Percentiles rank a stretch among this genome's conserved stretches.
These are phyloP conservation scores for Alethe castanea DNA, from an alignment of 2,113 vertebrate species.

Conservation along the genomic window DNA sequence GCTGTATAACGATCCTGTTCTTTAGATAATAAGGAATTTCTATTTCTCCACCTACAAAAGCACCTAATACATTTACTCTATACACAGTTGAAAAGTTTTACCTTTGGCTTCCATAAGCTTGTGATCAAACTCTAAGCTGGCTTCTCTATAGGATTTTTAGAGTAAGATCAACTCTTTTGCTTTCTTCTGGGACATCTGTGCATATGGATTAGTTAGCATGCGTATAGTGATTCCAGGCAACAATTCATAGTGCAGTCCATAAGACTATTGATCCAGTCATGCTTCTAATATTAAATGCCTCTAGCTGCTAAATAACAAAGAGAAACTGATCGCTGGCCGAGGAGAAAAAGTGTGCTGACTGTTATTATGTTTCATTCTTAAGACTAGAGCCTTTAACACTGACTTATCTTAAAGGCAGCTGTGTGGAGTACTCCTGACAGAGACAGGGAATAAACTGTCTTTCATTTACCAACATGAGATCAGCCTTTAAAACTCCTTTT, in stretches of 20 bases:
- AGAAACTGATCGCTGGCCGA: background rate
- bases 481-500: background rate
- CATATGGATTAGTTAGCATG: background rate
- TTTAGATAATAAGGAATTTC: background rate
- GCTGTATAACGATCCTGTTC: background rate
- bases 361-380: background rate
- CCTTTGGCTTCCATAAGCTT: background rate
- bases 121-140: background rate
- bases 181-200: background rate
- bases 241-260: background rate
- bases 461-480: background rate
- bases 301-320: background rate
- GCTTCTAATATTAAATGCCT: background rate
- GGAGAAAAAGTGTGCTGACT: background rate
- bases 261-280: background rate
- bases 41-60: background rate
- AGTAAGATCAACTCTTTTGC: background rate
- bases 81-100: background rate
- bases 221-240: background rate
- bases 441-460: background rate
- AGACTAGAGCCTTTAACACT: background rate
- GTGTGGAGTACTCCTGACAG: background rate
- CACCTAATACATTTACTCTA: background rate
- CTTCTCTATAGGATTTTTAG: background rate
- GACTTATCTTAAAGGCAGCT: background rate